A percentile compares a stretch with the other conserved stretches of the same genome.
phyloP scores from a whole-genome alignment of 1,140 invertebrate species.

The Cryptotermes secundus region DNA sequence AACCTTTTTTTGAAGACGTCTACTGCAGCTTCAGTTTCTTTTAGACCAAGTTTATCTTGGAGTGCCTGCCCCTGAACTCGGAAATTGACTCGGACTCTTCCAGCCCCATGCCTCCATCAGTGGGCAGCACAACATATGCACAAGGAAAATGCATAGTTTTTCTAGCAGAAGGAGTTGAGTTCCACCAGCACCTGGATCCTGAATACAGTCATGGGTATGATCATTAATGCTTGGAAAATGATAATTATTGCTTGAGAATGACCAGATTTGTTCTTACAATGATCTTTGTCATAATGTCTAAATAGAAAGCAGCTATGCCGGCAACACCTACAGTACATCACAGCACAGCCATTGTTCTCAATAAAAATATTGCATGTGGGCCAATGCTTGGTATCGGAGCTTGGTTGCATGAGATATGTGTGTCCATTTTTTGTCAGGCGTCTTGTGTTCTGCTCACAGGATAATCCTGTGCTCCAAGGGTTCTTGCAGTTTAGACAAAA shows the following conservation, averaged over 20 bases:
- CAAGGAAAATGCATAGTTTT: too few relatives aligned
- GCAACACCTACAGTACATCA: conserved; percentile 98
- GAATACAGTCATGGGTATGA: too few relatives aligned
- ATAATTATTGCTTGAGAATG: conserved; percentile 94
- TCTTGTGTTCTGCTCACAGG: conserved; percentile 53
- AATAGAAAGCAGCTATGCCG: conserved; percentile 96
- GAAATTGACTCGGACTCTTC: too few relatives aligned
- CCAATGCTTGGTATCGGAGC: conserved; percentile 92
- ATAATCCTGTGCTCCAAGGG: conserved; percentile 61
- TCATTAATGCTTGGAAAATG: too few relatives aligned
- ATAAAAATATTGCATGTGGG: conserved; percentile 95
- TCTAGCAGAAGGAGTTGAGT: too few relatives aligned
- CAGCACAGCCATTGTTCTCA: conserved; percentile 96
- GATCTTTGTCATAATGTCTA: conserved; percentile 95
- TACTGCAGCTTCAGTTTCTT: too few relatives aligned
- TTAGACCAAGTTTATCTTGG: too few relatives aligned
- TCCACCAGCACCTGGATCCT: too few relatives aligned
- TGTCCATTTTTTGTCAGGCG: conserved; percentile 46
- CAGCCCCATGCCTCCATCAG: too few relatives aligned
- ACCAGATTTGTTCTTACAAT: conserved; percentile 95
- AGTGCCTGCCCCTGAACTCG: too few relatives aligned
- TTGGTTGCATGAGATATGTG: conserved; percentile 44
- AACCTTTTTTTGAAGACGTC: too few relatives aligned
- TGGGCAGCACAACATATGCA: too few relatives aligned
- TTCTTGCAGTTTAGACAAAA: conserved; percentile 81